Percentiles rank a stretch among this genome's conserved stretches.
Evolutionary conservation across 2,797 vertebrate genomes (phyloP).

Genomic region (Dendrocincla tyrannina): DNA sequence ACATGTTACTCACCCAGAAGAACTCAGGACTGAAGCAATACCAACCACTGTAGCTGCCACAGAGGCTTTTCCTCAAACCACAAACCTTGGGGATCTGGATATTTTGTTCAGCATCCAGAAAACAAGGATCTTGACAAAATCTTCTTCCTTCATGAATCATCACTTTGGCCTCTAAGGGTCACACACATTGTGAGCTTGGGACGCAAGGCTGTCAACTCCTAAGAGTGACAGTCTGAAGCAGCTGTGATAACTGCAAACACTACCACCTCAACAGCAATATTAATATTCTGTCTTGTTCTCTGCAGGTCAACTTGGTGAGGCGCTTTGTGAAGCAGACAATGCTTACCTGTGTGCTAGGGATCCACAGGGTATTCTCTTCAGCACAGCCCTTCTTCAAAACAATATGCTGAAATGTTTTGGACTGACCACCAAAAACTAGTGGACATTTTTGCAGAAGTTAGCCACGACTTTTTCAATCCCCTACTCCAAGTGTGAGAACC

Average conservation of each 20-base stretch:
- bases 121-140: background rate
- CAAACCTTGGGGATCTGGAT: background rate
- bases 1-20: background rate
- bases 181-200: fast-evolving
- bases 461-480: background rate
- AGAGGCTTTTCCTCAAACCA: background rate
- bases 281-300: background rate
- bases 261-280: background rate
- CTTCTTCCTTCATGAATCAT: background rate
- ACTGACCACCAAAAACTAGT: background rate
- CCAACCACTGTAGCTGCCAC: background rate
- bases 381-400: background rate
- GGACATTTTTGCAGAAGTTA: background rate
- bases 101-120: background rate
- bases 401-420: background rate
- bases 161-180: background rate
- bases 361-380: background rate
- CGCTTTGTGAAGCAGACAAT: background rate
- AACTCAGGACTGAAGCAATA: background rate
- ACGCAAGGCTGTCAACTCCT: background rate
- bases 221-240: background rate
- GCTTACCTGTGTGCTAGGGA: too few species aligned
- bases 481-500: background rate
- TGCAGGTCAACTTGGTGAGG: background rate
- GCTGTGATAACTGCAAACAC: background rate